A percentile compares a stretch with the other conserved stretches of the same genome.
phyloP scores from a whole-genome alignment of 2,113 vertebrate species.

The Synodontis membranacea region DNA sequence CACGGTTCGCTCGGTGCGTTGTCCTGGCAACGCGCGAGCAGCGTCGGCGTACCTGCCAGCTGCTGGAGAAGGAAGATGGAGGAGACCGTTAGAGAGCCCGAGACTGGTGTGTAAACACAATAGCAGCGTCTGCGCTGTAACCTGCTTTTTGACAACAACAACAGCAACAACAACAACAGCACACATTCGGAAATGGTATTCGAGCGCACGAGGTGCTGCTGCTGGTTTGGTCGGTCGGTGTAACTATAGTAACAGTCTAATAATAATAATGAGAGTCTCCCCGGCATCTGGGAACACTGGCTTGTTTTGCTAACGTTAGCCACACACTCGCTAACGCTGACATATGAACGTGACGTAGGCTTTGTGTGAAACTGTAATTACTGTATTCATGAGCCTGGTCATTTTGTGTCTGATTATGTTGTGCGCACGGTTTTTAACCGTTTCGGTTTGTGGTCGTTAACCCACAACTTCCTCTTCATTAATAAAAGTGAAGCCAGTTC shows the following conservation, averaged over 20 bases:
- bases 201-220: background rate
- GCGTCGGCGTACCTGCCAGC: slow-evolving; percentile 61
- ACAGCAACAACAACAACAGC: too few relatives aligned
- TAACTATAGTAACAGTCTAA: background rate
- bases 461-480: background rate
- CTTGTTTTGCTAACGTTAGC: slow-evolving; percentile 50
- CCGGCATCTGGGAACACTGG: slow-evolving; percentile 32
- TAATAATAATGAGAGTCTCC: background rate
- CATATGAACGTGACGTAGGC: background rate
- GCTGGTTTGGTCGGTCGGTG: background rate
- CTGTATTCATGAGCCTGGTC: background rate
- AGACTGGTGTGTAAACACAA: slow-evolving; percentile 74
- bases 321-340: background rate
- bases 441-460: background rate
- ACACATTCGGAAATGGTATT: background rate
- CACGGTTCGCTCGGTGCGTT: slow-evolving; percentile 61
- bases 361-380: background rate
- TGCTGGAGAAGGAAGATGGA: slow-evolving; percentile 74
- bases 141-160: background rate
- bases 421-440: background rate
- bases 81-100: slow-evolving; percentile 71
- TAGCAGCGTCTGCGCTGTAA: background rate
- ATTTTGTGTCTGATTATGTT: background rate
- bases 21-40: slow-evolving; percentile 68
- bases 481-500: background rate